phyloP scores from a whole-genome alignment of 2,113 vertebrate genomes.

The Dromas ardeola region DNA sequence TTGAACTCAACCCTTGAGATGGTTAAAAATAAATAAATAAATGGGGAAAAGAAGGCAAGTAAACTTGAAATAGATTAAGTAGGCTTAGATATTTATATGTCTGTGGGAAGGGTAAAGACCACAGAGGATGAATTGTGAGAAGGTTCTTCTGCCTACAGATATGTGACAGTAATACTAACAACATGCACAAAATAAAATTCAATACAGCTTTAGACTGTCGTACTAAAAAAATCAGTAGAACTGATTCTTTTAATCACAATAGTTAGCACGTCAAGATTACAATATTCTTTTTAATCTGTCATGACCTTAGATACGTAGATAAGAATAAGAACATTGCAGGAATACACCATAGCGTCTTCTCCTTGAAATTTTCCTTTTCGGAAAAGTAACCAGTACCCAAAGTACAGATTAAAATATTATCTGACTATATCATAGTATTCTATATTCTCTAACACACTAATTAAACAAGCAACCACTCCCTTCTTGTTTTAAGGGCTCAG shows the following conservation, averaged over 20 bases:
- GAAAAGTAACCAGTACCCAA: neutral
- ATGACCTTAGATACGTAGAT: neutral
- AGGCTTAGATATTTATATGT: neutral
- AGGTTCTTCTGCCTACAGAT: neutral
- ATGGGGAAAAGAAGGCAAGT: neutral
- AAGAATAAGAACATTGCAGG: neutral
- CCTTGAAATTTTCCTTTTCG: neutral
- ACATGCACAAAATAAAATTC: neutral
- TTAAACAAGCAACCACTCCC: conserved; percentile 64
- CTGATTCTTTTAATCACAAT: neutral
- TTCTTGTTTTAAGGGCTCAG: conserved; percentile 72
- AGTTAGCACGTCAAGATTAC: neutral
- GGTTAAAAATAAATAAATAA: neutral
- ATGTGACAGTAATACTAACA: neutral
- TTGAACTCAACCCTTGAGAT: neutral
- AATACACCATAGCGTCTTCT: neutral
- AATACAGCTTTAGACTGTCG: neutral
- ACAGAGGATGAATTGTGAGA: neutral
- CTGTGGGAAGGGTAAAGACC: neutral
- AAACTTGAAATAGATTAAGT: neutral
- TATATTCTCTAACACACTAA: neutral
- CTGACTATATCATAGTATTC: neutral
- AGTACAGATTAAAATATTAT: neutral
- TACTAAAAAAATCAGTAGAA: neutral
- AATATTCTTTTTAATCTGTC: neutral